Evolutionary conservation across 2,797 vertebrate genomes (phyloP).

Genomic region (Caiman crocodilus): DNA sequence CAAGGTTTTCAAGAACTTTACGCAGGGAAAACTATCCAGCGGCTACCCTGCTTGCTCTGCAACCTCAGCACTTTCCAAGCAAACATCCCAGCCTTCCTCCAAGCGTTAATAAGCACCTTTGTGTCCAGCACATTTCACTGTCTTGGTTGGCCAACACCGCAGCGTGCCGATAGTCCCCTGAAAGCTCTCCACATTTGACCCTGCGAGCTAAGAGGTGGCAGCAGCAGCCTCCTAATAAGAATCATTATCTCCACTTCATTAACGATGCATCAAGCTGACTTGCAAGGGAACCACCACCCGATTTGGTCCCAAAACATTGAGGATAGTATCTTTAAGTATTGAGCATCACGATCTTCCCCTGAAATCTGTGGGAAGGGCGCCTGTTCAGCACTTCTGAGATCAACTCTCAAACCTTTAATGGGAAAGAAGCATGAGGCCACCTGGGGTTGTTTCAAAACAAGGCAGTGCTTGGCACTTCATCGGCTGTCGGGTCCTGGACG

Average conservation of each 20-base stretch:
- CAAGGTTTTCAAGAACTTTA: background rate
- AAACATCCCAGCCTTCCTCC: background rate
- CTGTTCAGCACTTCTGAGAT: background rate
- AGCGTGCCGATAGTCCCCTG: background rate
- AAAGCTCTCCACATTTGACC: background rate
- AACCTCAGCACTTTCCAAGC: background rate
- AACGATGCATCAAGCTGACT: background rate
- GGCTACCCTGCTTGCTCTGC: background rate
- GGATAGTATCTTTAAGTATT: background rate
- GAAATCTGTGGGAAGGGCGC: background rate
- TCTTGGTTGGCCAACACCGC: background rate
- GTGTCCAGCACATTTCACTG: background rate
- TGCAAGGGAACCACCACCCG: background rate
- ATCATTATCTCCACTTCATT: background rate
- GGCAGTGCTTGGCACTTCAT: background rate
- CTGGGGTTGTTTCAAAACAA: background rate
- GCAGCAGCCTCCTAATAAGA: background rate
- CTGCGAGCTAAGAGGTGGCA: background rate
- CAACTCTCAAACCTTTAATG: background rate
- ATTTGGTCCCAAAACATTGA: background rate
- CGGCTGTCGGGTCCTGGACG: background rate
- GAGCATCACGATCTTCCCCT: background rate
- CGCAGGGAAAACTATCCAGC: background rate
- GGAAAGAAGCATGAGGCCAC: background rate
- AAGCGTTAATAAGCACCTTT: background rate